Evolutionary conservation across 2,888 invertebrate species (phyloP).

Genomic region (Cosmia pyralina): DNA sequence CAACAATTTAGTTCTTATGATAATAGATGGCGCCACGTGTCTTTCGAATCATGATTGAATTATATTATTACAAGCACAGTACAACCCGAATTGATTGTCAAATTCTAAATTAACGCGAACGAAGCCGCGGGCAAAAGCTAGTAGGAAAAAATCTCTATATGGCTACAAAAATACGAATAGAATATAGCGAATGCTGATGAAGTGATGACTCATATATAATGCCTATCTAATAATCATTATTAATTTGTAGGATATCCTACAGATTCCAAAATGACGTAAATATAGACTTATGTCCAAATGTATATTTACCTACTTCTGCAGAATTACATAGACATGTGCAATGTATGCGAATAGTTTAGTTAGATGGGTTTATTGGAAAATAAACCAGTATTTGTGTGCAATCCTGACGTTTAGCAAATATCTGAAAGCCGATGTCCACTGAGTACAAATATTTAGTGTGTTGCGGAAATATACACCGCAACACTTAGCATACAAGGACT

Average conservation of each 20-base stretch:
- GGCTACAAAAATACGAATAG: background rate
- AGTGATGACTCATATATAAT: slow-evolving; percentile 7
- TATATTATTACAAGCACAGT: too few species aligned
- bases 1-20: too few species aligned
- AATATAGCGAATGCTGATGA: background rate
- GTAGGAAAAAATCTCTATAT: background rate
- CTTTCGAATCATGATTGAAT: too few species aligned
- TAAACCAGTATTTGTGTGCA: slow-evolving; percentile 13
- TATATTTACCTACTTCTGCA: slow-evolving; percentile 8
- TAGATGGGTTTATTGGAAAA: slow-evolving; percentile 20
- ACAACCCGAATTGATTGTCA: too few species aligned
- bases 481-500: slow-evolving; percentile 5
- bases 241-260: background rate
- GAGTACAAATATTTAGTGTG: slow-evolving; percentile 33
- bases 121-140: too few species aligned
- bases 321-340: slow-evolving; percentile 13
- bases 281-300: background rate
- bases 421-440: slow-evolving; percentile 25
- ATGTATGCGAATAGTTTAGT: slow-evolving; percentile 10
- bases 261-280: background rate
- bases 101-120: too few species aligned
- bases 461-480: slow-evolving; percentile 17
- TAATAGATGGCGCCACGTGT: too few species aligned
- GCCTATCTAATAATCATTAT: too few species aligned
- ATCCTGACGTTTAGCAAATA: slow-evolving; percentile 29